Conservation (phyloP, 2,888 invertebrate genomes). For the Macrosoma leucophasiata region DNA sequence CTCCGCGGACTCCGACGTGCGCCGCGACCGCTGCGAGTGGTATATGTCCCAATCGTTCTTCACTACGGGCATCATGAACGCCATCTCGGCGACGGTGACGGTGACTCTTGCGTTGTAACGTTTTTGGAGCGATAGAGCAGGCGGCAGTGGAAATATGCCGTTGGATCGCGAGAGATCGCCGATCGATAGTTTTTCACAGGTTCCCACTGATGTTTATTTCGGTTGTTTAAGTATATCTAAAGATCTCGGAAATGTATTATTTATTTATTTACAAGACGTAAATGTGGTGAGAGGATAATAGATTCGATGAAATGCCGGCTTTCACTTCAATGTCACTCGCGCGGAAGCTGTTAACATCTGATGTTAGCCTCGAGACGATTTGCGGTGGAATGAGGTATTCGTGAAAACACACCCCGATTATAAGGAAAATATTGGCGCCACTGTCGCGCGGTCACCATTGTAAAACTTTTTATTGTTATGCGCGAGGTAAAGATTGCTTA, state of each 20-base stretch:
- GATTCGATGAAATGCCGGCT: conserved; percentile 41
- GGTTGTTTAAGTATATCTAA: conserved; percentile 26
- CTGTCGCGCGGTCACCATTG: conserved; percentile 42
- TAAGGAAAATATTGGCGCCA: conserved; percentile 72
- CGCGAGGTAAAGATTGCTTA: too few relatives aligned
- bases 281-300: conserved; percentile 14
- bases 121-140: conserved; percentile 52
- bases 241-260: conserved; percentile 31
- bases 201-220: conserved; percentile 28
- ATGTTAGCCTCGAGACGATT: conserved; percentile 70
- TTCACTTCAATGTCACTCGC: conserved; percentile 68
- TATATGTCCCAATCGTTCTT: conserved; percentile 96
- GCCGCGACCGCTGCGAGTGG: conserved; percentile 86
- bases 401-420: conserved; percentile 71
- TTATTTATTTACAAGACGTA: conserved; percentile 24
- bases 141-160: conserved; percentile 35
- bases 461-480: conserved; percentile 37
- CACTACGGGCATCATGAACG: conserved; percentile 96
- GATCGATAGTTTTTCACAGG: conserved; percentile 39
- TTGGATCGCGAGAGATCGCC: conserved; percentile 36
- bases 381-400: conserved; percentile 69
- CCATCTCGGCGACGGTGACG: conserved; percentile 79
- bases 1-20: conserved; percentile 81
- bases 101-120: conserved; percentile 60
- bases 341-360: conserved; percentile 45